phyloP scores from a whole-genome alignment of 1,140 invertebrate species.

The Dendrolimus kikuchii region DNA sequence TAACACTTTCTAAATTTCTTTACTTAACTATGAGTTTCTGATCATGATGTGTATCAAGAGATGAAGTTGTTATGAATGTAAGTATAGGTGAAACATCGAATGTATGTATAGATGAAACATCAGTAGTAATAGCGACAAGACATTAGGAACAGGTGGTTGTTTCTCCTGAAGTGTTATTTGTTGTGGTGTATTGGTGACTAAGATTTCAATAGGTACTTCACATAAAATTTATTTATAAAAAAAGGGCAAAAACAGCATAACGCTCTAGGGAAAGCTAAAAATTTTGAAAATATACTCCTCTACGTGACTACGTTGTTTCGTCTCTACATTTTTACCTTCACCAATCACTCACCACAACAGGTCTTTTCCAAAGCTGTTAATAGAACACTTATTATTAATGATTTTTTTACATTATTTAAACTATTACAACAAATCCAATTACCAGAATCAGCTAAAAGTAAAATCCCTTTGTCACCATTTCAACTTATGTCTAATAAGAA shows the following conservation, averaged over 20 bases:
- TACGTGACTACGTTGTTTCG: conserved; percentile 49
- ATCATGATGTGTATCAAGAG: no score
- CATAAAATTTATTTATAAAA: conserved; percentile 20
- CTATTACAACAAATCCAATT: no score
- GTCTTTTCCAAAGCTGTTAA: conserved; percentile 72
- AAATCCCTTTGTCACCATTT: no score
- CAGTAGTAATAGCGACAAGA: no score
- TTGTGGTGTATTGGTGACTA: conserved; percentile 21
- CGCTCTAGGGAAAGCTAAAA: conserved; percentile 47
- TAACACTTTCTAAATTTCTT: no score
- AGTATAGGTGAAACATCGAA: no score
- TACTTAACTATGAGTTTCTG: no score
- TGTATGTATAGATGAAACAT: no score
- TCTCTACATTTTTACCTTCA: conserved; percentile 54
- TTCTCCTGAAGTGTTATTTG: conserved; percentile 2
- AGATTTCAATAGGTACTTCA: conserved; percentile 11
- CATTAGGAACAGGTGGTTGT: no score
- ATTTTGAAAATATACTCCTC: conserved; percentile 40
- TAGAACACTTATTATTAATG: conserved; percentile 46
- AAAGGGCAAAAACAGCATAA: conserved; percentile 30
- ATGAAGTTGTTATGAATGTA: no score
- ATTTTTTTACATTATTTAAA: neutral
- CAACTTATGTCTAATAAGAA: no score
- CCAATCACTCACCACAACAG: conserved; percentile 65
- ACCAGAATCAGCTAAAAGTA: no score